A percentile compares a stretch with the other conserved stretches of the same genome.
These are phyloP conservation scores for Pachymerium ferrugineum DNA, from an alignment of 2,888 invertebrate species.

Conservation along the genomic window DNA sequence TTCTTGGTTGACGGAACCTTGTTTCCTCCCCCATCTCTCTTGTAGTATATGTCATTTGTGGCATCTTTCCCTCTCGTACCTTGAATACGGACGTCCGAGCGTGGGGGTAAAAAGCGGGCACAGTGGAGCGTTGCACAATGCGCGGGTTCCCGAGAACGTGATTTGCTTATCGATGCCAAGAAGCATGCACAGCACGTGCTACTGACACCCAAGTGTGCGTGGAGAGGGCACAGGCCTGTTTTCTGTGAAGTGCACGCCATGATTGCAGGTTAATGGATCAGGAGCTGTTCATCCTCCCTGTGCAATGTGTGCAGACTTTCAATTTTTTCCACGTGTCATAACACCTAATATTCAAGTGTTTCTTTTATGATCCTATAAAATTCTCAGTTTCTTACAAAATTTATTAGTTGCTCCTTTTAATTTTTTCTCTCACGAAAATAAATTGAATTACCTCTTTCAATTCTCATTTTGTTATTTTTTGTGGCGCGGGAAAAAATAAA, in stretches of 20 bases:
- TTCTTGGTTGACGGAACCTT: background rate
- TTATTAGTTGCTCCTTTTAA: too few species aligned
- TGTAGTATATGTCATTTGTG: background rate
- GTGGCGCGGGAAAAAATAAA: slow-evolving; percentile 1
- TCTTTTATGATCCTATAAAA: too few species aligned
- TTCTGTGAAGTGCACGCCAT: slow-evolving; percentile 20
- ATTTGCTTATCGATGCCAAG: slow-evolving; percentile 12
- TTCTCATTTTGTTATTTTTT: background rate
- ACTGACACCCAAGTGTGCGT: slow-evolving; percentile 28
- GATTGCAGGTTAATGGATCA: slow-evolving; percentile 29
- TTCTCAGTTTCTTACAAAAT: too few species aligned
- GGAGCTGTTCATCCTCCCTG: slow-evolving; percentile 9
- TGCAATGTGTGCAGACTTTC: background rate
- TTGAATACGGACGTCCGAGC: background rate
- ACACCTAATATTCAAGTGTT: background rate
- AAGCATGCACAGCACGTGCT: slow-evolving; percentile 24
- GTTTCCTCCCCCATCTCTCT: background rate
- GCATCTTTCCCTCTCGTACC: slow-evolving; percentile 5
- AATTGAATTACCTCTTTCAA: too few species aligned
- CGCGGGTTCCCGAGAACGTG: slow-evolving; percentile 15
- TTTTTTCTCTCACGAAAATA: too few species aligned
- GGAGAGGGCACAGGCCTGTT: slow-evolving; percentile 23
- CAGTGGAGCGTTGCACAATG: slow-evolving; percentile 10
- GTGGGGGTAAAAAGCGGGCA: background rate
- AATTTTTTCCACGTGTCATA: background rate